Conservation (phyloP, 2,113 vertebrate species). For the Ctenomys sociabilis region DNA sequence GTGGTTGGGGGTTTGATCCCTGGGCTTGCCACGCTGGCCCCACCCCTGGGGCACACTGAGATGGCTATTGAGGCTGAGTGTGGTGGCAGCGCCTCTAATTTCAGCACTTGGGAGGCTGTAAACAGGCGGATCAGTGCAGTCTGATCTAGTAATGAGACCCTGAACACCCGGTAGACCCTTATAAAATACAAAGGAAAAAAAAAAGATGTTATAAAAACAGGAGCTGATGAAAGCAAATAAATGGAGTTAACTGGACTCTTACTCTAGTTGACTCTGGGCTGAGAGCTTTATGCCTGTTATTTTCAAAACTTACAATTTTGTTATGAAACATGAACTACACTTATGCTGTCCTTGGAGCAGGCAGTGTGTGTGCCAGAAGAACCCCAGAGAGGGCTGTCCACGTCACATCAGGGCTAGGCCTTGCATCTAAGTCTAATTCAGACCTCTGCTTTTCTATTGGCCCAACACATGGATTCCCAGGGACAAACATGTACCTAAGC, state of each 20-base stretch:
- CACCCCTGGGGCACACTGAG: no score
- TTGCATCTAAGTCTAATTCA: not conserved
- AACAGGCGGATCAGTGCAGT: no score
- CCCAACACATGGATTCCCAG: not conserved
- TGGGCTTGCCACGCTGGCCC: no score
- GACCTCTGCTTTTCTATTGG: not conserved
- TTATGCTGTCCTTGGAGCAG: not conserved
- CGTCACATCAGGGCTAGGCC: not conserved
- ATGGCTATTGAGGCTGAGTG: no score
- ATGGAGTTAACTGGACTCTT: not conserved
- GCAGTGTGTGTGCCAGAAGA: not conserved
- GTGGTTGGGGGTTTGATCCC: no score
- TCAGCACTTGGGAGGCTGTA: no score
- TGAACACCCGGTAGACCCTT: no score
- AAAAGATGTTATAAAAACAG: no score
- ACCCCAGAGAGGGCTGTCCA: not conserved
- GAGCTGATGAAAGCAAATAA: not conserved
- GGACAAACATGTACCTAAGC: not conserved
- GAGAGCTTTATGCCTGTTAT: not conserved
- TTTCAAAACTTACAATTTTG: not conserved
- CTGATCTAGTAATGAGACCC: no score
- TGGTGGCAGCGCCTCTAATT: no score
- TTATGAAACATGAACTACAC: not conserved
- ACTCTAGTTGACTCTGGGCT: not conserved
- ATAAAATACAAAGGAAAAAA: no score